A percentile compares a stretch with the other conserved stretches of the same genome.
Evolutionary conservation across 1,140 invertebrate genomes (phyloP).

Genomic region (Ptiloglossa arizonensis): DNA sequence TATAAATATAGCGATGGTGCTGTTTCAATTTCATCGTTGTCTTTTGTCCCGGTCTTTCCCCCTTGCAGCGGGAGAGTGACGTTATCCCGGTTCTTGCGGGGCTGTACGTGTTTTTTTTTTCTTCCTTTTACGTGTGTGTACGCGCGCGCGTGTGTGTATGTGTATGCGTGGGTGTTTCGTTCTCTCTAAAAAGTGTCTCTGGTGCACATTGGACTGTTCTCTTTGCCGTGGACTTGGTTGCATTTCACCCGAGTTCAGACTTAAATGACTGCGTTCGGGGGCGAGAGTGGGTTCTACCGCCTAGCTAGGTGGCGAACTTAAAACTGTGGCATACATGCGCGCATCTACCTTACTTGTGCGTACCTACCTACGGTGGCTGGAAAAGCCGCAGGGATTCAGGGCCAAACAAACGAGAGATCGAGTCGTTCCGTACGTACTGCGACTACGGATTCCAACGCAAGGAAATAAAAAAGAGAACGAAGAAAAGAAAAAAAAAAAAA

Average conservation of each 20-base stretch:
- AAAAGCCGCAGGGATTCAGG: slow-evolving; percentile 4
- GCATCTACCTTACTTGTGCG: slow-evolving; percentile 62
- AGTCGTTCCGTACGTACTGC: slow-evolving; percentile 4
- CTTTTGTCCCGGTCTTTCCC: slow-evolving; percentile 6
- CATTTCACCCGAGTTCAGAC: slow-evolving; percentile 64
- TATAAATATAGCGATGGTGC: not conserved
- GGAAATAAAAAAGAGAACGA: no score
- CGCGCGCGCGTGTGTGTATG: not conserved
- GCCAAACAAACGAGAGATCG: slow-evolving; percentile 5
- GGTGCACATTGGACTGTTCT: slow-evolving; percentile 21
- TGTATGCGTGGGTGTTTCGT: slow-evolving; percentile 18
- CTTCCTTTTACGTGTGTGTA: no score
- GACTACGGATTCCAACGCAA: not conserved
- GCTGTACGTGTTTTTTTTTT: not conserved
- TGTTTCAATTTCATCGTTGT: slow-evolving; percentile 17
- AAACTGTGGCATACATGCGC: slow-evolving; percentile 49
- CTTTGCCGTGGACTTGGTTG: slow-evolving; percentile 59
- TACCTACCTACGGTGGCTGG: slow-evolving; percentile 59
- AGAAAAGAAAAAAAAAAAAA: no score
- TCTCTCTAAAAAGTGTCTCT: slow-evolving; percentile 1
- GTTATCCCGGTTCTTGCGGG: slow-evolving; percentile 15
- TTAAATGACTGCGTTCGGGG: slow-evolving; percentile 22
- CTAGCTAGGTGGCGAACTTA: slow-evolving; percentile 28
- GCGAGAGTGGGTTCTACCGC: slow-evolving; percentile 25
- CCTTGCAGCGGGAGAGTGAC: no score